Base-by-base conservation (phyloP, 2,797 vertebrate genomes). In the Cyclopterus lumpus region DNA sequence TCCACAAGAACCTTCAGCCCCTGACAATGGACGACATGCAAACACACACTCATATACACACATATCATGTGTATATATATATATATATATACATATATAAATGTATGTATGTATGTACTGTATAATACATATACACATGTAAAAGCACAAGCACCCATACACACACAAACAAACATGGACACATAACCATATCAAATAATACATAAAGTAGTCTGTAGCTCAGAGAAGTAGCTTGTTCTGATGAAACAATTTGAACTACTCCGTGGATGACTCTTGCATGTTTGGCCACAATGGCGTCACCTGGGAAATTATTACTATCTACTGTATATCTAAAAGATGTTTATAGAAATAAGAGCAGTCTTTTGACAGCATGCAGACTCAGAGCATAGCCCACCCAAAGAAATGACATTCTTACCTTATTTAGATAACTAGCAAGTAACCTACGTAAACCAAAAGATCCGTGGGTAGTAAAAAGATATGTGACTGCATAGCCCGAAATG, bases 1-100 rank as follows among this genome's bases (percentile, higher is more conserved):
- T 96, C 98, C 94, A 97, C 97, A 89, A 96, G 97, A 94, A 96
- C 97, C 85, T 96, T 98, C 90, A 98, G 96, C 89, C 98, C 97
- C 79, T 99, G 97, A 96, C 90, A 77, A 87, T 81, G 88, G 79
- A 91, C 91, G 83, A 84, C 75, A 80, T 69, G 80, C 88, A 88
- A 63, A 85, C 81, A 91, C 80, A 91, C 87, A 91, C 93, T 93
- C 90, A 95, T 91, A 85, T 83, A 93, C 95, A 93, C 38, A 79
- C 67, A 55, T 65, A 68, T 36, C 30, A n/a, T 59, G 64, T 38
- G 63, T 36, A 65, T 58, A 64, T 53, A 58, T 26, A 40, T 75
- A 73, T 78, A 84, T 74, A 83, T 12, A 38, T 38, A 11, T 77
- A 78, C 91, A 83, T 55, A 76, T 15, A 44, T 65, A 82, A 79